A percentile compares a stretch with the other conserved stretches of the same genome.
These are phyloP conservation scores for Hexactinellida sp. DNA, from an alignment of 37 sponge, comb jelly and placozoan genomes.

Conservation along the genomic window DNA sequence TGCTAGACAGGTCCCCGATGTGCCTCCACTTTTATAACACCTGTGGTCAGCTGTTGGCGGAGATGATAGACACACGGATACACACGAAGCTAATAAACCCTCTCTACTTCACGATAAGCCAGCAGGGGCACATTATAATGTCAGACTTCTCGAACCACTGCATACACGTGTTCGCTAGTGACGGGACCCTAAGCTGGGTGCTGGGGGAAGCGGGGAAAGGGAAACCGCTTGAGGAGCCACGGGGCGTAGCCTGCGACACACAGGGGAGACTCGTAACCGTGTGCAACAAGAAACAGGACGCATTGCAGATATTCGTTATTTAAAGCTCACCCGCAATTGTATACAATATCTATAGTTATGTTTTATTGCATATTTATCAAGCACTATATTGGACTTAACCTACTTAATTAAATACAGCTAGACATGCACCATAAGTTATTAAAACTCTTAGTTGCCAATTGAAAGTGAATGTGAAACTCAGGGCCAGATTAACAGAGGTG, in stretches of 20 bases:
- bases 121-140: neutral
- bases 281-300: neutral
- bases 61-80: neutral
- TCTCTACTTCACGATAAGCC: neutral
- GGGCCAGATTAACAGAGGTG: too few relatives aligned
- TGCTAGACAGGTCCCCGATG: neutral
- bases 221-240: constrained; percentile 3
- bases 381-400: too few relatives aligned
- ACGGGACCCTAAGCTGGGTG: neutral
- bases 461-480: too few relatives aligned
- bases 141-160: neutral
- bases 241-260: neutral
- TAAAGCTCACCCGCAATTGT: too few relatives aligned
- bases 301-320: neutral
- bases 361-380: too few relatives aligned
- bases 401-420: too few relatives aligned
- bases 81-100: neutral
- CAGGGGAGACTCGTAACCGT: neutral
- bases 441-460: too few relatives aligned
- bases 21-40: neutral
- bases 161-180: neutral
- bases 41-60: neutral
- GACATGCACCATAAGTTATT: too few relatives aligned
- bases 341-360: too few relatives aligned
- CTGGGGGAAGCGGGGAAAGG: neutral